Conservation (phyloP, 2,888 invertebrate genomes). For the Sphinx pinastri region DNA sequence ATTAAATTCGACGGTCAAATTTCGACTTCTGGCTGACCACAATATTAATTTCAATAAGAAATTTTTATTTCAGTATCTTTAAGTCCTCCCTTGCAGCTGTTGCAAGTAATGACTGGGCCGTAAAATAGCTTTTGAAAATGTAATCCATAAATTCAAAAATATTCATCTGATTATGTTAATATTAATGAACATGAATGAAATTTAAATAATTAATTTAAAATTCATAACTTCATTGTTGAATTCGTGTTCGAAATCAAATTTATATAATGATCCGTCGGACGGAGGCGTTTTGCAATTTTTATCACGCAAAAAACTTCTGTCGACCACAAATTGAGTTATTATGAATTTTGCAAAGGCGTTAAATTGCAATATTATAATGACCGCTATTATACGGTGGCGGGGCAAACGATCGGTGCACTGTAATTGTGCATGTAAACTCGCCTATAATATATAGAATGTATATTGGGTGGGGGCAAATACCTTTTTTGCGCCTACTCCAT, state of each 20-base stretch:
- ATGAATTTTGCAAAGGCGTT: constrained; percentile 71
- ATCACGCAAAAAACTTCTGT: constrained; percentile 49
- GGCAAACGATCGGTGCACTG: constrained; percentile 39
- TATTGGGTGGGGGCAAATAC: not conserved
- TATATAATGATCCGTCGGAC: constrained; percentile 60
- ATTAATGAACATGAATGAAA: constrained; percentile 25
- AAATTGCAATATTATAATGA: constrained; percentile 70
- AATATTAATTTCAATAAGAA: not conserved
- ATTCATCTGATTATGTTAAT: constrained; percentile 28
- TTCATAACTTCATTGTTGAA: constrained; percentile 26
- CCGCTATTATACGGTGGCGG: constrained; percentile 64
- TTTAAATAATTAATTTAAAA: constrained; percentile 24
- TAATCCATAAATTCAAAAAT: constrained; percentile 18
- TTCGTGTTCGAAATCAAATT: constrained; percentile 54
- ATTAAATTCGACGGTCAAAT: no score
- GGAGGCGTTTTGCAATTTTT: constrained; percentile 53
- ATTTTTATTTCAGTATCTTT: not conserved
- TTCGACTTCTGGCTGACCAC: no score
- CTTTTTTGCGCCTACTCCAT: not conserved
- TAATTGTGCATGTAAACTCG: constrained; percentile 25
- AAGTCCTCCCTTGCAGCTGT: no score
- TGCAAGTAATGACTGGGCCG: not conserved
- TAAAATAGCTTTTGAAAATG: not conserved
- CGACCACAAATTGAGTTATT: constrained; percentile 74
- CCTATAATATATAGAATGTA: not conserved